phyloP scores from a whole-genome alignment of 1,140 invertebrate species.

The Akabosia matsudoensis region DNA sequence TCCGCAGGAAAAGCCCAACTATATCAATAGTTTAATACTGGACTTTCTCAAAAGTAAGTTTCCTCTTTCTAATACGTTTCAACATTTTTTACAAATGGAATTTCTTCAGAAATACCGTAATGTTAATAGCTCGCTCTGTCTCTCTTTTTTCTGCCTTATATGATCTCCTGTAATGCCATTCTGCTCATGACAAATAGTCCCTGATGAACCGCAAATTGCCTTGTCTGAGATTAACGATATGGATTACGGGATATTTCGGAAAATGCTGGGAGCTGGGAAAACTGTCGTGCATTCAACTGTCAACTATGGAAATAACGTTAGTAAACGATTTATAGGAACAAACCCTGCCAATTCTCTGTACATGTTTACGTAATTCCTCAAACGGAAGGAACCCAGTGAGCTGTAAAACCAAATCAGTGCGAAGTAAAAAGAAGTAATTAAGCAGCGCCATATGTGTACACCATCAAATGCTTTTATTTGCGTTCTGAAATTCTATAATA shows the following conservation, averaged over 20 bases:
- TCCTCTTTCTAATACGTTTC: not conserved
- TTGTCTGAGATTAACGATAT: not conserved
- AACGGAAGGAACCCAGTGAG: not conserved
- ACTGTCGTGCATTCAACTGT: slow-evolving; percentile 56
- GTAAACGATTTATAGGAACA: slow-evolving; percentile 51
- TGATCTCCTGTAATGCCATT: not conserved
- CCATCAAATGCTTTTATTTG: too few species aligned
- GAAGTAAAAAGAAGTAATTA: too few species aligned
- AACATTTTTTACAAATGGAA: not conserved
- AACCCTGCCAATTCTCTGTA: slow-evolving; percentile 50
- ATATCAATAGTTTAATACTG: slow-evolving; percentile 64
- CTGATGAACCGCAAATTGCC: slow-evolving; percentile 32
- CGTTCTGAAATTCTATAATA: too few species aligned
- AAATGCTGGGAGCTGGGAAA: slow-evolving; percentile 56
- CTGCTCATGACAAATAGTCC: slow-evolving; percentile 29
- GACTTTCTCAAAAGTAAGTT: slow-evolving; percentile 63
- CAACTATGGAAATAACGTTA: slow-evolving; percentile 60
- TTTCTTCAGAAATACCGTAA: not conserved
- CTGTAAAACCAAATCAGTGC: not conserved
- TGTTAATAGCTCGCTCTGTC: slow-evolving; percentile 9
- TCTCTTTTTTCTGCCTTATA: slow-evolving; percentile 6
- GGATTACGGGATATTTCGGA: slow-evolving; percentile 39
- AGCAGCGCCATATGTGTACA: too few species aligned
- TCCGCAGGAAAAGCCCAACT: slow-evolving; percentile 67
- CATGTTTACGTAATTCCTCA: slow-evolving; percentile 28